Evolutionary conservation across 2,113 vertebrate species (phyloP).

Genomic region (Ciconia stormi): DNA sequence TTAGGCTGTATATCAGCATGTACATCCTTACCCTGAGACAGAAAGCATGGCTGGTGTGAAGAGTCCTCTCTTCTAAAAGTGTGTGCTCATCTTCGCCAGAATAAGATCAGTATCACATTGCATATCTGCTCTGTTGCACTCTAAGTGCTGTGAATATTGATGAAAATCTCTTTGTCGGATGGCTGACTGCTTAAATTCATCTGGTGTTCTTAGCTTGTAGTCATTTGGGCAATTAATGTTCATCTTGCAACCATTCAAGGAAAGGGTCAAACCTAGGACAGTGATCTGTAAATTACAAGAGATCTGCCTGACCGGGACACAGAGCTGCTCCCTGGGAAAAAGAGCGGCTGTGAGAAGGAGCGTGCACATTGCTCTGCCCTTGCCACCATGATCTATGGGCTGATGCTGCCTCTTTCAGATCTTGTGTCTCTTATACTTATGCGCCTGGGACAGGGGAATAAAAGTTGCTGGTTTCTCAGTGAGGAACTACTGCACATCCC

Average conservation of each 20-base stretch:
- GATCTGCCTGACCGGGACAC: background rate
- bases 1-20: background rate
- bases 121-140: slow-evolving; percentile 21
- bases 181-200: slow-evolving; percentile 55
- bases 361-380: background rate
- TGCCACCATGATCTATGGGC: background rate
- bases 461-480: background rate
- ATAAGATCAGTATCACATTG: background rate
- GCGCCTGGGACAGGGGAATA: background rate
- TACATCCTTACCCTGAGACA: background rate
- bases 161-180: slow-evolving; percentile 35
- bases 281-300: background rate
- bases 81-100: background rate
- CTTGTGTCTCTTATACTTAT: background rate
- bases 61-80: background rate
- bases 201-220: slow-evolving; percentile 1
- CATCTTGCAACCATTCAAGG: background rate
- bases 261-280: slow-evolving; percentile 15
- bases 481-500: background rate
- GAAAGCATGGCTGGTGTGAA: background rate
- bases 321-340: background rate
- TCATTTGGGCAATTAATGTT: slow-evolving; percentile 45
- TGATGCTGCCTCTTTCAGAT: background rate
- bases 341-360: background rate
- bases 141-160: slow-evolving; percentile 36